These are phyloP conservation scores for Promerops cafer DNA, from an alignment of 2,113 vertebrate species.

Conservation along the genomic window DNA sequence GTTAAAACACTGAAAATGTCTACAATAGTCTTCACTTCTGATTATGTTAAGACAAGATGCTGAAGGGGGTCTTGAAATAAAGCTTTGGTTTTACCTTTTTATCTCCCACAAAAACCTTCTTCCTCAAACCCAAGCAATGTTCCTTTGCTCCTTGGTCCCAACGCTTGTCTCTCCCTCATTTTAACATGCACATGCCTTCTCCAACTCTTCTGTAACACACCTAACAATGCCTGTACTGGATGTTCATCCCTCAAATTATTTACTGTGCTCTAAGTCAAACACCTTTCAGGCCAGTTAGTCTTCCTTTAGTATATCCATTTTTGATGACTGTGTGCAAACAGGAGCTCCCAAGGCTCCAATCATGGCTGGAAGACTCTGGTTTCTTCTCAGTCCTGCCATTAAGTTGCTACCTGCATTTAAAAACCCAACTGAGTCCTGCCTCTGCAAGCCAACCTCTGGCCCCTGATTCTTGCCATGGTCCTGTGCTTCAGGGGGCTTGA, in stretches of 20 bases:
- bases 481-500: slow-evolving; percentile 64
- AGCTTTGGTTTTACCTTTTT: slow-evolving; percentile 40
- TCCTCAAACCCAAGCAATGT: not conserved
- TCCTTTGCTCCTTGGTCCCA: not conserved
- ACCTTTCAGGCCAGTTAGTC: slow-evolving; percentile 28
- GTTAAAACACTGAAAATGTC: not conserved
- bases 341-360: slow-evolving; percentile 77
- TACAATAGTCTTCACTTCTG: not conserved
- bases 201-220: slow-evolving; percentile 36
- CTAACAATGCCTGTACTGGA: not conserved
- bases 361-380: slow-evolving; percentile 91
- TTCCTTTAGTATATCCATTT: slow-evolving; percentile 77
- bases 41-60: not conserved
- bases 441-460: slow-evolving; percentile 36
- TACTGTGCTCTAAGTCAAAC: not conserved
- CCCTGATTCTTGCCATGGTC: slow-evolving; percentile 10
- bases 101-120: not conserved
- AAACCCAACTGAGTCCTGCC: slow-evolving; percentile 78
- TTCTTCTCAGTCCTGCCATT: slow-evolving; percentile 86
- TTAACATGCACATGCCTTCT: slow-evolving; percentile 58
- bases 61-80: not conserved
- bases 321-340: slow-evolving; percentile 59
- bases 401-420: slow-evolving; percentile 83
- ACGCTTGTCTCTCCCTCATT: not conserved
- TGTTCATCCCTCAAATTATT: not conserved